phyloP scores from a whole-genome alignment of 1,140 invertebrate genomes.

The Teleogryllus occipitalis region DNA sequence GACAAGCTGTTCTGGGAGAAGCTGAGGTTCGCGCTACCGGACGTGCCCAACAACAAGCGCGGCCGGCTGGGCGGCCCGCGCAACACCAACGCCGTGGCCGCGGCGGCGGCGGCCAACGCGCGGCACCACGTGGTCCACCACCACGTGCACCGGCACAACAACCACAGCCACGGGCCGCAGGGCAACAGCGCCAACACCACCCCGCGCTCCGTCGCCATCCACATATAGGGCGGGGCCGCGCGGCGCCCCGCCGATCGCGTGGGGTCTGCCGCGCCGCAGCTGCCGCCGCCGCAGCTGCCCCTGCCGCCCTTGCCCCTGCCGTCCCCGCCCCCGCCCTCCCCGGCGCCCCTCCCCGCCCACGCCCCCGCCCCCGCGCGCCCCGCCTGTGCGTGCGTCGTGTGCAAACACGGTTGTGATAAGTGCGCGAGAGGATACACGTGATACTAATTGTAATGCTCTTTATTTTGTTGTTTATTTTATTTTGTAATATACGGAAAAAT shows the following conservation, averaged over 20 bases:
- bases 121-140: conserved; percentile 23
- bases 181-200: conserved; percentile 10
- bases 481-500: background rate
- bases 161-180: conserved; percentile 20
- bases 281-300: too few species aligned
- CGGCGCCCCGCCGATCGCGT: too few species aligned
- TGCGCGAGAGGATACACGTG: background rate
- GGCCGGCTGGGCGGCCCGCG: conserved; percentile 34
- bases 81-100: conserved; percentile 42
- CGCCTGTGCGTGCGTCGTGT: background rate
- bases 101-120: background rate
- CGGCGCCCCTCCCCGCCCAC: too few species aligned
- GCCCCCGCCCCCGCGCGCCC: too few species aligned
- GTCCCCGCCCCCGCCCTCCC: background rate
- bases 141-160: conserved; percentile 23
- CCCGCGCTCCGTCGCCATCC: conserved; percentile 21
- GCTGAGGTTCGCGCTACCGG: conserved; percentile 81
- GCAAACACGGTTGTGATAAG: background rate
- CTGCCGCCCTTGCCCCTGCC: background rate
- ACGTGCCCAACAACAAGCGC: conserved; percentile 38
- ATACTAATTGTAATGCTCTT: background rate
- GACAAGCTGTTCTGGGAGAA: conserved; percentile 94
- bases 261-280: too few species aligned
- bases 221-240: conserved; percentile 15
- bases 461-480: background rate